Percentiles rank a stretch among this genome's conserved stretches.
phyloP scores from a whole-genome alignment of 1,140 invertebrate genomes.

The Leguminivora glycinivorella region DNA sequence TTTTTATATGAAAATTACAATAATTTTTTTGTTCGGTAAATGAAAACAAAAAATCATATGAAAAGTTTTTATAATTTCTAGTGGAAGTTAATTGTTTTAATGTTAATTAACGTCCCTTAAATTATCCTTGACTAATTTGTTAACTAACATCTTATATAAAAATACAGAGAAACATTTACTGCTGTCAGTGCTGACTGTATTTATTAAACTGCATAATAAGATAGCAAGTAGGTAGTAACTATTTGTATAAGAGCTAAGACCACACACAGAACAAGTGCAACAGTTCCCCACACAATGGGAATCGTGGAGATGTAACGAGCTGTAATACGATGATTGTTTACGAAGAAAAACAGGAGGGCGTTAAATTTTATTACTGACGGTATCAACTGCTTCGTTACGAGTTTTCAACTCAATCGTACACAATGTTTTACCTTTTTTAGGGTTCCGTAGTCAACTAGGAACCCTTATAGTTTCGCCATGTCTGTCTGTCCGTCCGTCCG shows the following conservation, averaged over 20 bases:
- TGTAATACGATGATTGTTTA: conserved; percentile 38
- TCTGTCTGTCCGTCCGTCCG: too few relatives aligned
- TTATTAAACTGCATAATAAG: background rate
- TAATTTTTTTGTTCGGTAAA: too few relatives aligned
- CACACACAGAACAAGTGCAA: conserved; percentile 38
- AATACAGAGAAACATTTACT: too few relatives aligned
- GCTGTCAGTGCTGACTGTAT: background rate
- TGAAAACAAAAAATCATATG: too few relatives aligned
- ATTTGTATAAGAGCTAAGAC: conserved; percentile 27
- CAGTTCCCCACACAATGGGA: conserved; percentile 39
- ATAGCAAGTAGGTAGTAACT: background rate
- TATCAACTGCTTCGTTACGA: background rate
- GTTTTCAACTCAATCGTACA: conserved; percentile 11
- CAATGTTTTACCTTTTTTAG: background rate
- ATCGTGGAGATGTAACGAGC: conserved; percentile 37
- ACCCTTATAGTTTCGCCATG: too few relatives aligned
- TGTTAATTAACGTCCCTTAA: too few relatives aligned
- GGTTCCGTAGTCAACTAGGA: too few relatives aligned
- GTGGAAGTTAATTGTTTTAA: too few relatives aligned
- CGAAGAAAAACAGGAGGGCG: conserved; percentile 33
- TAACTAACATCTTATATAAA: too few relatives aligned
- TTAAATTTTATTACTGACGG: conserved; percentile 31
- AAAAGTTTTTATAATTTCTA: too few relatives aligned
- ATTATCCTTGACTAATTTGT: too few relatives aligned
- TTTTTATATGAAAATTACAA: too few relatives aligned